These are phyloP conservation scores for Orchestia grillus DNA, from an alignment of 1,140 invertebrate genomes.

Conservation along the genomic window DNA sequence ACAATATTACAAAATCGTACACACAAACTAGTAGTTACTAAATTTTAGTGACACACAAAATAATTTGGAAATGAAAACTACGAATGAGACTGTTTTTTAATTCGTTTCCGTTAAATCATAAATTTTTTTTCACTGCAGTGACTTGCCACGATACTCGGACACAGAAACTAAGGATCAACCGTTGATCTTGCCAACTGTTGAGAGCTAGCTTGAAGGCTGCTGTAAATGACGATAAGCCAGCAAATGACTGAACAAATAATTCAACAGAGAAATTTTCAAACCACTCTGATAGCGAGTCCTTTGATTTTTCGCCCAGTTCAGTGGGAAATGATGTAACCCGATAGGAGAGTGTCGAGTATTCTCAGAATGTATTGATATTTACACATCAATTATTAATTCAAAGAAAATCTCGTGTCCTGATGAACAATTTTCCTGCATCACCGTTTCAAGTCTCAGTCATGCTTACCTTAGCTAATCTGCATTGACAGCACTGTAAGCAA, in stretches of 20 bases:
- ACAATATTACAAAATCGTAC: neutral
- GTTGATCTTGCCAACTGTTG: neutral
- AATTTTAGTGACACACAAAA: neutral
- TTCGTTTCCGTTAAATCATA: too few species aligned
- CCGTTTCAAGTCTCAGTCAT: neutral
- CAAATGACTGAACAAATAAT: neutral
- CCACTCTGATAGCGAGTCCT: neutral
- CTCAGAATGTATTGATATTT: neutral
- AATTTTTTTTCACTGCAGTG: neutral
- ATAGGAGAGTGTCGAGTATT: neutral
- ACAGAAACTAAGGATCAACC: neutral
- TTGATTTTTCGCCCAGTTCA: neutral
- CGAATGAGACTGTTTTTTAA: neutral
- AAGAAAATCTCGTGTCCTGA: neutral
- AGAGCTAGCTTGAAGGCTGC: neutral
- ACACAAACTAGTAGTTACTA: neutral
- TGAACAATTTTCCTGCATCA: neutral
- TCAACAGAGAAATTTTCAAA: neutral
- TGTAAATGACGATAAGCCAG: neutral
- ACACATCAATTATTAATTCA: neutral
- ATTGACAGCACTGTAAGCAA: neutral
- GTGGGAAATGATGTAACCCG: neutral
- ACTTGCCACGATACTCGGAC: neutral
- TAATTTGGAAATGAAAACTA: neutral
- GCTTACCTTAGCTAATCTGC: neutral